phyloP scores from a whole-genome alignment of 2,797 vertebrate genomes.

The Amazonetta brasiliensis region DNA sequence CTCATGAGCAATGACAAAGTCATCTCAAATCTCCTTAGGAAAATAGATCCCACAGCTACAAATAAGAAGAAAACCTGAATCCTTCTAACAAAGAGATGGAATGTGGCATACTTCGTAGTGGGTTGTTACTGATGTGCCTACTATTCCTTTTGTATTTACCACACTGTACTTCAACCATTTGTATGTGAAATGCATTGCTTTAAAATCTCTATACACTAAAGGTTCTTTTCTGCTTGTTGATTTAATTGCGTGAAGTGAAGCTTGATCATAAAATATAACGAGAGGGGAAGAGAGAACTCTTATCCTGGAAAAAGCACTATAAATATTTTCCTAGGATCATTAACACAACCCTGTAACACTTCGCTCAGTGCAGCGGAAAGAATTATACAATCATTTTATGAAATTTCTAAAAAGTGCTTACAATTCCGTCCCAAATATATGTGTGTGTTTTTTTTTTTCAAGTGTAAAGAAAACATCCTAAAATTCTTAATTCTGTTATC shows the following conservation, averaged over 20 bases:
- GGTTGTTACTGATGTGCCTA: neutral
- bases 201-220: neutral
- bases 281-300: neutral
- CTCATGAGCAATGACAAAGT: neutral
- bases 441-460: neutral
- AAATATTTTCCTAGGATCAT: conserved; percentile 48
- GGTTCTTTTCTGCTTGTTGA: conserved; percentile 2
- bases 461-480: neutral
- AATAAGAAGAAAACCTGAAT: neutral
- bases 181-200: neutral
- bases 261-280: neutral
- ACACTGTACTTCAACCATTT: neutral
- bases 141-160: neutral
- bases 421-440: neutral
- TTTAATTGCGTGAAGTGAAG: neutral
- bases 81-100: neutral
- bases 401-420: conserved; percentile 32
- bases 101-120: rapidly evolving
- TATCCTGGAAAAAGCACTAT: conserved; percentile 46
- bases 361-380: neutral
- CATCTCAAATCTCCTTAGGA: neutral
- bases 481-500: conserved; percentile 33
- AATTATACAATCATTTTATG: neutral
- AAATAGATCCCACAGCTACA: neutral
- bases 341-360: conserved; percentile 26